A percentile compares a stretch with the other conserved stretches of the same genome.
phyloP scores from a whole-genome alignment of 2,888 invertebrate species.

The Callyntrura sp. region DNA sequence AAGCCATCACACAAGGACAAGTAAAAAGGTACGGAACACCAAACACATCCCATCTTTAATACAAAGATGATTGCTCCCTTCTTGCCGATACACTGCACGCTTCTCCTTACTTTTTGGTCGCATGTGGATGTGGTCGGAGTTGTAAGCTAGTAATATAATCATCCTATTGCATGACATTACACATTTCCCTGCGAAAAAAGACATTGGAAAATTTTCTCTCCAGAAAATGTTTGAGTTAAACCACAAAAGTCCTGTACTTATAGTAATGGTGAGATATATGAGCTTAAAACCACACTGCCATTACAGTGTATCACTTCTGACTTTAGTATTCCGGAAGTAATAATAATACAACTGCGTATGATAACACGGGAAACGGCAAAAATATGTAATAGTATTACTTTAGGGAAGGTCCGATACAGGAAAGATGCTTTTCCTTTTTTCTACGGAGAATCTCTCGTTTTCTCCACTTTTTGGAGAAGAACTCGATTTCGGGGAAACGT shows the following conservation, averaged over 20 bases:
- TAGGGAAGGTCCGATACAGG: constrained; percentile 10
- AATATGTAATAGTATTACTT: not conserved
- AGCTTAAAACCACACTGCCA: too few relatives aligned
- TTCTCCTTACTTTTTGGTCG: not conserved
- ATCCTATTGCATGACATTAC: constrained; percentile 56
- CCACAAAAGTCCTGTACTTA: constrained; percentile 27
- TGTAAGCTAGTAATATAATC: too few relatives aligned
- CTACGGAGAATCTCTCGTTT: not conserved
- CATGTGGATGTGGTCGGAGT: not conserved
- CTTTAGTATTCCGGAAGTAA: constrained; percentile 54
- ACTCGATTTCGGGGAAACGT: constrained; percentile 40
- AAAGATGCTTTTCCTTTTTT: constrained; percentile 15
- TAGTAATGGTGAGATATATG: too few relatives aligned
- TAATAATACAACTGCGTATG: constrained; percentile 13
- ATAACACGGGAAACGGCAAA: not conserved
- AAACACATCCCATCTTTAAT: constrained; percentile 39
- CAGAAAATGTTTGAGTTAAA: constrained; percentile 18
- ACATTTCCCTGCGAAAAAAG: constrained; percentile 43
- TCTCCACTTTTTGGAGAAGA: not conserved
- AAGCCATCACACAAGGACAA: not conserved
- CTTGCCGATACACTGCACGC: not conserved
- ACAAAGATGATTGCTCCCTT: constrained; percentile 47
- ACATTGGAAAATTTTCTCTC: constrained; percentile 18
- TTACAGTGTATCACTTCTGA: constrained; percentile 34
- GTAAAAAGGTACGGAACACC: too few relatives aligned